These are phyloP conservation scores for Himalopsyche phryganea DNA, from an alignment of 1,140 invertebrate species.

Conservation along the genomic window DNA sequence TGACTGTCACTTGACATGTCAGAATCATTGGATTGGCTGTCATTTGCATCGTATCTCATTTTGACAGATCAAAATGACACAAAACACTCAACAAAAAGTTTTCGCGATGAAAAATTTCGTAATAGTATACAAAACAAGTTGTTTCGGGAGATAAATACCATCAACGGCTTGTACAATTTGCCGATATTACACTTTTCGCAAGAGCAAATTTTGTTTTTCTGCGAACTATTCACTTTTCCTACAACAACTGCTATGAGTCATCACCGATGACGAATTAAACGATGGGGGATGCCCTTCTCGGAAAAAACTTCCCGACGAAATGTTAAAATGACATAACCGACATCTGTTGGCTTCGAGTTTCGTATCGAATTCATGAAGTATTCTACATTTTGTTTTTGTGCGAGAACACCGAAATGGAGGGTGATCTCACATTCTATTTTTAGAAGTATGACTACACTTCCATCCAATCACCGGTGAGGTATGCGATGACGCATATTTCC, in stretches of 20 bases:
- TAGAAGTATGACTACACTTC: constrained; percentile 20
- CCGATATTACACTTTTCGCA: neutral
- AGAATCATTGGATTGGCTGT: constrained; percentile 28
- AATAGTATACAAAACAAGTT: neutral
- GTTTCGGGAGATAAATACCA: constrained; percentile 2
- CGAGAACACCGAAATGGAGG: constrained; percentile 5
- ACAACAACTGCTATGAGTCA: constrained; percentile 19
- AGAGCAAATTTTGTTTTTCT: constrained; percentile 8
- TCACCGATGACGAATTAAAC: constrained; percentile 22
- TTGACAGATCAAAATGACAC: constrained; percentile 2
- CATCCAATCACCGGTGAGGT: constrained; percentile 19
- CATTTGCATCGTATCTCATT: constrained; percentile 30
- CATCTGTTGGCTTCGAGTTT: neutral
- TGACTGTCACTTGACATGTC: constrained; percentile 21
- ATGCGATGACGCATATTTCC: constrained; percentile 14
- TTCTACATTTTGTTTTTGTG: constrained; percentile 20
- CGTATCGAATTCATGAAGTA: constrained; percentile 1
- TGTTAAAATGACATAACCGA: constrained; percentile 13
- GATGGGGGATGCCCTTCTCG: constrained; percentile 30
- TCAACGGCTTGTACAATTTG: neutral
- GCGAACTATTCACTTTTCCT: constrained; percentile 9
- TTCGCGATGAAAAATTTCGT: neutral
- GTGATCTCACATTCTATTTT: constrained; percentile 29
- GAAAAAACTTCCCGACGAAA: constrained; percentile 12
- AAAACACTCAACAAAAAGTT: constrained; percentile 6